Percentiles rank a stretch among this genome's conserved stretches.
phyloP scores from a whole-genome alignment of 2,113 vertebrate genomes.

The Lanius collurio region DNA sequence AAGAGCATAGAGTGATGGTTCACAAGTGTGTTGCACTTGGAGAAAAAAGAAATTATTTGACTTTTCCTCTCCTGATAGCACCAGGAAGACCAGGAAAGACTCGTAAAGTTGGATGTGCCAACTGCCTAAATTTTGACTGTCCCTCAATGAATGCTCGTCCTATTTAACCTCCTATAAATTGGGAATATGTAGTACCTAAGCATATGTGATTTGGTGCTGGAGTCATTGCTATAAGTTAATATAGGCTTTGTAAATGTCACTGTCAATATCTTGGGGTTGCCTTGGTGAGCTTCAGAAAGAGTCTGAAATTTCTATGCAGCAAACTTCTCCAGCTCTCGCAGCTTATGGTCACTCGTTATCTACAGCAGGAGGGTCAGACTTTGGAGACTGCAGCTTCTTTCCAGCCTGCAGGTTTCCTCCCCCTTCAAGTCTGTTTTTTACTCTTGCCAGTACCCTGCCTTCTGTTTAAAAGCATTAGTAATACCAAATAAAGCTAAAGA shows the following conservation, averaged over 20 bases:
- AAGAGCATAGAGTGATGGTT: background rate
- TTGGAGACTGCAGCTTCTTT: conserved; percentile 22
- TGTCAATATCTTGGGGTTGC: background rate
- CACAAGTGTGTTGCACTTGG: background rate
- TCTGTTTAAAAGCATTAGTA: conserved; percentile 68
- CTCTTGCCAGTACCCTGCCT: conserved; percentile 65
- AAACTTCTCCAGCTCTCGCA: background rate
- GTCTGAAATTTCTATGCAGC: background rate
- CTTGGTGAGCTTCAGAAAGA: background rate
- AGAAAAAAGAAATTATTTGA: background rate
- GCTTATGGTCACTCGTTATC: background rate
- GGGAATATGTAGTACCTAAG: background rate
- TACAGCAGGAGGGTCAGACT: conserved; percentile 23
- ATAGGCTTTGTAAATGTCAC: background rate
- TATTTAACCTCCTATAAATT: background rate
- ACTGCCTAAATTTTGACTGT: background rate
- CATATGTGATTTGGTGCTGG: background rate
- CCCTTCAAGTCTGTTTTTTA: conserved; percentile 59
- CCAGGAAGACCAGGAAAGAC: background rate
- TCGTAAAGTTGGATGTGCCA: background rate
- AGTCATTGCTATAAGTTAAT: background rate
- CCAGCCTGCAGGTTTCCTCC: conserved; percentile 50
- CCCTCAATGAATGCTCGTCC: background rate
- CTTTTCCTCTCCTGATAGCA: background rate
- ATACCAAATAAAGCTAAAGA: conserved; percentile 73